Percentiles rank a stretch among this genome's conserved stretches.
Conservation (phyloP, 2,797 vertebrate species). For the Danio kyathit region DNA sequence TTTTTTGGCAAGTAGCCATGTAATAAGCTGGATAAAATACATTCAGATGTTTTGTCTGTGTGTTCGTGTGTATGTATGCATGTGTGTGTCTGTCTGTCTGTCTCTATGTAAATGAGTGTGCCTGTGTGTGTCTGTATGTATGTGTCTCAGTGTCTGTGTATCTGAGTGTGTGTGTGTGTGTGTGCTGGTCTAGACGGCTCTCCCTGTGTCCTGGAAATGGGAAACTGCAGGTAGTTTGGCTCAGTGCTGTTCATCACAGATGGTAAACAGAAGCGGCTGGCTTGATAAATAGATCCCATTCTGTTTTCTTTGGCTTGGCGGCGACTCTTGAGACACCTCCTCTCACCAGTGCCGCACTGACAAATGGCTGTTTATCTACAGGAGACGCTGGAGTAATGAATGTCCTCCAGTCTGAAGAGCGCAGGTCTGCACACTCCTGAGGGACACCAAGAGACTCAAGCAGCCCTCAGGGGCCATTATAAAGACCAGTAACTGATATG, state of each 20-base stretch:
- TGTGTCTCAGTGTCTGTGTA: neutral
- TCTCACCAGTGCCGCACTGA: constrained; percentile 9
- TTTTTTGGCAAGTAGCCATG: no score
- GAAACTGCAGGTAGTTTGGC: constrained; percentile 67
- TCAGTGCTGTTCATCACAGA: constrained; percentile 64
- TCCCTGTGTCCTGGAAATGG: constrained; percentile 29
- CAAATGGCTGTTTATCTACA: constrained; percentile 50
- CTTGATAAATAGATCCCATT: constrained; percentile 67
- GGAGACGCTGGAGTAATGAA: constrained; percentile 43
- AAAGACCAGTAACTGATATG: constrained; percentile 1
- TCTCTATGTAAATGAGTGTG: no score
- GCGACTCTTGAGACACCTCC: neutral
- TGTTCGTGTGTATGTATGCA: no score
- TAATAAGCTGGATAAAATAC: no score
- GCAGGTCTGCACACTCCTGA: constrained; percentile 8
- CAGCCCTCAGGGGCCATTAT: neutral
- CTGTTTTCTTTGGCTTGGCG: constrained; percentile 22
- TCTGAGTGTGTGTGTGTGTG: constrained; percentile 6
- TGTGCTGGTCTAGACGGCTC: neutral
- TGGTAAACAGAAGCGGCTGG: constrained; percentile 61
- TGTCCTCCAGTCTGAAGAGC: constrained; percentile 22
- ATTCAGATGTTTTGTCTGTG: no score
- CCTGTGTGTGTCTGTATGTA: no score
- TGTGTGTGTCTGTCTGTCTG: no score
- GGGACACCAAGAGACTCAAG: neutral